Percentiles rank a stretch among this genome's conserved stretches.
These are phyloP conservation scores for Aquatica leii DNA, from an alignment of 2,888 invertebrate species.

Conservation along the genomic window DNA sequence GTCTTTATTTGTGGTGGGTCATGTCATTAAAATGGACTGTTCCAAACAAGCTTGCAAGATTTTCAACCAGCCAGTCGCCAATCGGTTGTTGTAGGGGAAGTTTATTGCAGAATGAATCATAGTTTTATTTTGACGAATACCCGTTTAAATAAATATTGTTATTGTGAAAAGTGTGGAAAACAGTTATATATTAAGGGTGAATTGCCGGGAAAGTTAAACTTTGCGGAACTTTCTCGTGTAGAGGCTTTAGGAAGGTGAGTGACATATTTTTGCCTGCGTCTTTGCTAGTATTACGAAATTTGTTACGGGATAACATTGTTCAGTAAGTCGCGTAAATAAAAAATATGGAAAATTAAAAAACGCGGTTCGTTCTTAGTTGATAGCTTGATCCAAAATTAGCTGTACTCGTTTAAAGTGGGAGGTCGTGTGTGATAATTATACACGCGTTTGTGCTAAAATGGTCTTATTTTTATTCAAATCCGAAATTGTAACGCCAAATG, in stretches of 20 bases:
- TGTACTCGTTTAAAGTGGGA: conserved; percentile 53
- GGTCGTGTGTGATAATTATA: conserved; percentile 44
- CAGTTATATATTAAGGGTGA: conserved; percentile 50
- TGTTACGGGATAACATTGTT: background rate
- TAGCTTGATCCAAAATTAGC: conserved; percentile 56
- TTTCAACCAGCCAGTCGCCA: conserved; percentile 60
- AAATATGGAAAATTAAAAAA: conserved; percentile 15
- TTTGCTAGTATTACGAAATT: conserved; percentile 17
- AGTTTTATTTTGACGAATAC: conserved; percentile 59
- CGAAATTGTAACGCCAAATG: conserved; percentile 53
- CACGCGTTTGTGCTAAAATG: conserved; percentile 11
- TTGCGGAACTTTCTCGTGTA: conserved; percentile 48
- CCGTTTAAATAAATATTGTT: conserved; percentile 55
- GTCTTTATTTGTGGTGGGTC: conserved; percentile 20
- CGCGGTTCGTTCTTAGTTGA: conserved; percentile 18
- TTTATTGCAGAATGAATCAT: conserved; percentile 62
- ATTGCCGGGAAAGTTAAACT: conserved; percentile 49
- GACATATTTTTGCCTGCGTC: conserved; percentile 56
- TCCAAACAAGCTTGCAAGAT: conserved; percentile 62
- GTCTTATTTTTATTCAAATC: conserved; percentile 37
- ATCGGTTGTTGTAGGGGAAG: conserved; percentile 60
- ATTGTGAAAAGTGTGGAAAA: conserved; percentile 52
- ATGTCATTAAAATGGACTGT: conserved; percentile 54
- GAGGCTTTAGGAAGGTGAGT: conserved; percentile 59
- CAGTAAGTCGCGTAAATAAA: background rate